A percentile compares a stretch with the other conserved stretches of the same genome.
These are phyloP conservation scores for Cephonodes hylas DNA, from an alignment of 2,888 invertebrate species.

Conservation along the genomic window DNA sequence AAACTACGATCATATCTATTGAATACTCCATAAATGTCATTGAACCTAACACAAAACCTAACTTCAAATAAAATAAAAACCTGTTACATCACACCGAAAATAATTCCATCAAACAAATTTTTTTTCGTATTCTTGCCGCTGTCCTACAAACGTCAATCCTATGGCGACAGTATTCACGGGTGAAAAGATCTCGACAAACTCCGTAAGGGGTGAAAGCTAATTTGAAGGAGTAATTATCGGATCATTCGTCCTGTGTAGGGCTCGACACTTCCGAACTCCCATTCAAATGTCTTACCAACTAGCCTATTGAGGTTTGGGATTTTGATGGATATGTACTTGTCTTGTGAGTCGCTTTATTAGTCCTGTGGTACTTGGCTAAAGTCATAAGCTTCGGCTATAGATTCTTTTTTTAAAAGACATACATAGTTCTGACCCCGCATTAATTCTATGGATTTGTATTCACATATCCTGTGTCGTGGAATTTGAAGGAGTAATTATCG, in stretches of 20 bases:
- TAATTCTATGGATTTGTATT: no score
- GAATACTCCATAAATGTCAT: no score
- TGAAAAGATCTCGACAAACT: conserved; percentile 36
- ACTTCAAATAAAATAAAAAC: no score
- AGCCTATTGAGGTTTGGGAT: conserved; percentile 9
- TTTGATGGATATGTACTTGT: background rate
- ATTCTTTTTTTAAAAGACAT: no score
- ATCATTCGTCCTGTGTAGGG: conserved; percentile 39
- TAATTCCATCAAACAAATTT: background rate
- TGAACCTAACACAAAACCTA: no score
- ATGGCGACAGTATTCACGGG: conserved; percentile 10
- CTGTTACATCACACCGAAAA: background rate
- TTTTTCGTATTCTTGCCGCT: no score
- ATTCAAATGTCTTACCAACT: conserved; percentile 14
- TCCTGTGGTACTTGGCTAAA: background rate
- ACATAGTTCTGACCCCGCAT: no score
- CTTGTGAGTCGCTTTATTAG: no score
- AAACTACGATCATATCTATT: no score
- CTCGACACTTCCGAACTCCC: conserved; percentile 13
- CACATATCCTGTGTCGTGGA: no score
- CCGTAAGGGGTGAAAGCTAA: conserved; percentile 29
- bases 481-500: no score
- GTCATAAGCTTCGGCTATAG: no score
- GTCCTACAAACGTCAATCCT: background rate
- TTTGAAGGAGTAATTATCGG: conserved; percentile 49